Evolutionary conservation across 2,888 invertebrate species (phyloP), one percentile per base, ranked within the genome.

Genomic region (Philereme vetulata): DNA sequence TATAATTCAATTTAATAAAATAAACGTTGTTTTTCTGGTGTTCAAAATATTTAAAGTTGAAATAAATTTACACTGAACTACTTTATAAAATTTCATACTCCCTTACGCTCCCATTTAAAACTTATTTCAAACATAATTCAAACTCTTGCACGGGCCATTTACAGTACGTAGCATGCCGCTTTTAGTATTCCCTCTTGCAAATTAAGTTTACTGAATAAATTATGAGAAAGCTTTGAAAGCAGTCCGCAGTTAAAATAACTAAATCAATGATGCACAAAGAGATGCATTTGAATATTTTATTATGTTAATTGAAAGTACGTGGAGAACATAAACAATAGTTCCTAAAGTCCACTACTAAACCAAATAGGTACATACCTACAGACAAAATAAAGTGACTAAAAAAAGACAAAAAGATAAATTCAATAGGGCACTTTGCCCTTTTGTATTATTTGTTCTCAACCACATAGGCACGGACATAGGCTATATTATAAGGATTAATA

Each of bases 161-260:
- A 60, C 21, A 21, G 21, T 21, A 21, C 58, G 67, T 64, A 65
- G 60, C 67, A 66, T 66, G 59, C 52, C 64, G 62, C 53, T 67
- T 57, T 66, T 62, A 66, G 57, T 61, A 66, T 58, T 66, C 64
- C 65, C 68, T 68, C 65, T 66, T 60, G 65, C 61, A 65, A 69
- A 67, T 69, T 64, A 62, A 69, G 65, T 69, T 67, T 51, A 11
- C 56, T 34, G 61, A 63, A 62, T 65, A 66, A 65, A 66, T 67
- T 66, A 64, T 58, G 53, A 46, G 48, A 54, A 54, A 54, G 57
- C 51, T 64, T 64, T 62, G 56, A 58, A 56, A 51, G 60, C 49
- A 53, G n/a, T 5, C 40, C 44, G 43, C 34, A 55, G 35, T 43
- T 5, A 46, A 59, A 49, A 33, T 42, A 21, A 56, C 50, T 54